phyloP scores from a whole-genome alignment of 1,140 invertebrate species.

The Bombus balteatus region DNA sequence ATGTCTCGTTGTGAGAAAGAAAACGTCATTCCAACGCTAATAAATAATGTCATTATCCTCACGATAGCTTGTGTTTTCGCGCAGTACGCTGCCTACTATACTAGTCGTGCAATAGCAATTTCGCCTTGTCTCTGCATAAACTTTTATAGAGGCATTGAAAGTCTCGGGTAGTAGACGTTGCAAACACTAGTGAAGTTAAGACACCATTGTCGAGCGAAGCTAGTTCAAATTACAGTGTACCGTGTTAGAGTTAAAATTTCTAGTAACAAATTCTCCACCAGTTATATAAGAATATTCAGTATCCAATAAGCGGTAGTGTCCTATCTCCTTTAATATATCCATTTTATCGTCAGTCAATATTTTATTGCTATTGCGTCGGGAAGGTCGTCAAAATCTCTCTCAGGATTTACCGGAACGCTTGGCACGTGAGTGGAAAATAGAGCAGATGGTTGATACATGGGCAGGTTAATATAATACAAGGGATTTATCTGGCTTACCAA shows the following conservation, averaged over 20 bases:
- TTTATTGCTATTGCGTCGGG: conserved; percentile 24
- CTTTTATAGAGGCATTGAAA: conserved; percentile 29
- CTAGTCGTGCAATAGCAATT: conserved; percentile 1
- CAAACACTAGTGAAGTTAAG: background rate
- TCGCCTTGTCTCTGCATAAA: conserved; percentile 15
- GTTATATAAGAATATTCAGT: background rate
- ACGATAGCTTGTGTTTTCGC: background rate
- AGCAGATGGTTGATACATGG: background rate
- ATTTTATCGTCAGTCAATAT: background rate
- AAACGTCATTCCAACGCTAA: background rate
- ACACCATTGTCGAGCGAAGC: background rate
- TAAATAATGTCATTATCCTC: conserved; percentile 19
- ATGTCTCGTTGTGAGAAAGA: background rate
- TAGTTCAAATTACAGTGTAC: background rate
- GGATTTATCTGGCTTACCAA: background rate
- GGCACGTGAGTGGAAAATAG: conserved; percentile 6
- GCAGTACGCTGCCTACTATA: background rate
- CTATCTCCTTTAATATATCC: background rate
- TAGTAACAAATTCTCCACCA: background rate
- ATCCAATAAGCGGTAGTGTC: too few relatives aligned
- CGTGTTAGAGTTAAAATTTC: background rate
- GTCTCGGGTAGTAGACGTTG: background rate
- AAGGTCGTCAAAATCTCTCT: conserved; percentile 23
- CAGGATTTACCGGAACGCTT: conserved; percentile 5
- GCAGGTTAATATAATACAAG: background rate